These are phyloP conservation scores for Camponotus floridanus DNA, from an alignment of 1,140 invertebrate species.

Conservation along the genomic window DNA sequence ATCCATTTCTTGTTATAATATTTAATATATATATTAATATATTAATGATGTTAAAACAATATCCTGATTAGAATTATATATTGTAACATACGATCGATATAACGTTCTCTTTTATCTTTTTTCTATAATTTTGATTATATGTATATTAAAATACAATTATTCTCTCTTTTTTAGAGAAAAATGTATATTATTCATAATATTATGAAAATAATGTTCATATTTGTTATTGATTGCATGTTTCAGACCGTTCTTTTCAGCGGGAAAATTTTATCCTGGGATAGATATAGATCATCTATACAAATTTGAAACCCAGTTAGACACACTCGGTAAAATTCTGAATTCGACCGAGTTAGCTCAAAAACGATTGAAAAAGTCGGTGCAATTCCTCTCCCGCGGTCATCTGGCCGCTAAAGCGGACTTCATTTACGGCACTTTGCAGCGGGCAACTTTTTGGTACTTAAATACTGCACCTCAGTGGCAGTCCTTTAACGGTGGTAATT, in stretches of 20 bases:
- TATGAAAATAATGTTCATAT: not conserved
- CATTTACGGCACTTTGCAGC: conserved; percentile 82
- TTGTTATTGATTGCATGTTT: not conserved
- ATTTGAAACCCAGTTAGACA: conserved; percentile 71
- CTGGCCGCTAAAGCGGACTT: conserved; percentile 85
- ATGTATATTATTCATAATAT: not conserved
- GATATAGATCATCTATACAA: conserved; percentile 77
- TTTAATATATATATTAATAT: not conserved
- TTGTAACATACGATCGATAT: no score
- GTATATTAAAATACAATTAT: not conserved
- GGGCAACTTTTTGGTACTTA: conserved; percentile 85
- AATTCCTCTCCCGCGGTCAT: conserved; percentile 84
- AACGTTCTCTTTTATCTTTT: no score
- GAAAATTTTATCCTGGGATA: conserved; percentile 74
- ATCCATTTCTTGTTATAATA: not conserved
- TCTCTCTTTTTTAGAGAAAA: not conserved
- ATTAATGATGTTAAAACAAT: not conserved
- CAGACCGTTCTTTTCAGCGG: conserved; percentile 72
- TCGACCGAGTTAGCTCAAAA: conserved; percentile 71
- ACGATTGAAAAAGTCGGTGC: conserved; percentile 74
- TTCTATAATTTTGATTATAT: not conserved
- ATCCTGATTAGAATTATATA: no score
- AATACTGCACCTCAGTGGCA: conserved; percentile 88
- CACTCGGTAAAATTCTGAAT: conserved; percentile 76
- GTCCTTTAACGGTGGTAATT: conserved; percentile 87